These are phyloP conservation scores for Baronia brevicornis DNA, from an alignment of 2,888 invertebrate species.

Conservation along the genomic window DNA sequence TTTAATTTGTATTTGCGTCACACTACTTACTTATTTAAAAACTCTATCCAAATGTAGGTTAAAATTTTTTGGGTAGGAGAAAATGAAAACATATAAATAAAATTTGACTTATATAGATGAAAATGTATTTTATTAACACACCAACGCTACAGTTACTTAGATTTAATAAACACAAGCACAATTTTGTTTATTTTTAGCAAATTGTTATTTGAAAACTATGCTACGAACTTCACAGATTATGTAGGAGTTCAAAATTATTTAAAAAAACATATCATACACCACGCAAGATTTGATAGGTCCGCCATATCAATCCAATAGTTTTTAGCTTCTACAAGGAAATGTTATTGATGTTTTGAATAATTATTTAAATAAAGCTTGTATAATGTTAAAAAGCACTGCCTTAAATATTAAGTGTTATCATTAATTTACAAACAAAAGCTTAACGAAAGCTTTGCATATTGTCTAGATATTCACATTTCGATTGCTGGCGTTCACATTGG, in stretches of 20 bases:
- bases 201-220: not conserved
- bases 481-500: constrained; percentile 40
- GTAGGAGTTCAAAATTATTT: constrained; percentile 14
- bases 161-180: constrained; percentile 1
- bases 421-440: too few relatives aligned
- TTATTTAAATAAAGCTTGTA: constrained; percentile 47
- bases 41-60: constrained; percentile 2
- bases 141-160: constrained; percentile 2
- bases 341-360: constrained; percentile 21
- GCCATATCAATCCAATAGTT: constrained; percentile 58
- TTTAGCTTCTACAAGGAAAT: constrained; percentile 20
- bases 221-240: constrained; percentile 2
- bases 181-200: constrained; percentile 2
- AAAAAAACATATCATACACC: constrained; percentile 64
- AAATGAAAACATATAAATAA: too few relatives aligned
- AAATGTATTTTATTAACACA: too few relatives aligned
- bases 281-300: constrained; percentile 39
- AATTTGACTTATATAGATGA: too few relatives aligned
- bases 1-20: constrained; percentile 15
- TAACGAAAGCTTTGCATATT: too few relatives aligned
- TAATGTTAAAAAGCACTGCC: constrained; percentile 64
- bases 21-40: too few relatives aligned
- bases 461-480: too few relatives aligned
- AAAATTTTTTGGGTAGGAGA: too few relatives aligned
- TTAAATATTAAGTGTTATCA: constrained; percentile 60